These are phyloP conservation scores for Heliconius ismenius DNA, from an alignment of 2,888 invertebrate species.

Conservation along the genomic window DNA sequence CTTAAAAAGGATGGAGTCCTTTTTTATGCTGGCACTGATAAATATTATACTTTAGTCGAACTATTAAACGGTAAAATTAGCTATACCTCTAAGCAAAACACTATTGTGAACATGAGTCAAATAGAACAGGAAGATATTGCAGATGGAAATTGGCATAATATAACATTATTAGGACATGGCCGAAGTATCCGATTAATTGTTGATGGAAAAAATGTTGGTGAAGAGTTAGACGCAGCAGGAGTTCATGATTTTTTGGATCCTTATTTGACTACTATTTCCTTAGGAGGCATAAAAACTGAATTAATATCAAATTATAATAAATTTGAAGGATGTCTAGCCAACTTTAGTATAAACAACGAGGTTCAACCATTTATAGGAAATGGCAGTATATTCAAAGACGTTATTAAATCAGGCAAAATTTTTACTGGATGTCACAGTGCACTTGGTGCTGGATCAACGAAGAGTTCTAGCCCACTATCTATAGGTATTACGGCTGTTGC, in stretches of 20 bases:
- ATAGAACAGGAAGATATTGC: conserved; percentile 82
- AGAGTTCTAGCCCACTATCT: conserved; percentile 92
- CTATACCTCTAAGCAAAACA: conserved; percentile 90
- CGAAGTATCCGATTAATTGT: conserved; percentile 87
- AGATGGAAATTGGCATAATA: conserved; percentile 95
- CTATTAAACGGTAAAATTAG: conserved; percentile 88
- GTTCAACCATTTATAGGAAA: conserved; percentile 94
- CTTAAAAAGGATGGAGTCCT: conserved; percentile 89
- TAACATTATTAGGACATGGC: conserved; percentile 87
- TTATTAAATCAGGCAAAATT: conserved; percentile 87
- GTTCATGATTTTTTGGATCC: conserved; percentile 96
- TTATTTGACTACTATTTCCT: conserved; percentile 89
- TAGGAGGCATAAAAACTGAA: conserved; percentile 89
- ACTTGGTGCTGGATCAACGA: conserved; percentile 88
- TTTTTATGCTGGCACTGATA: conserved; percentile 93
- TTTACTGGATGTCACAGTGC: conserved; percentile 88
- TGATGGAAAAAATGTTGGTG: conserved; percentile 87
- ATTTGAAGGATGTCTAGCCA: conserved; percentile 94
- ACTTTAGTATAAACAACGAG: conserved; percentile 94
- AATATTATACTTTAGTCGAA: conserved; percentile 92
- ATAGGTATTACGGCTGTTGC: conserved; percentile 96
- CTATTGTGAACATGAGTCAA: conserved; percentile 91
- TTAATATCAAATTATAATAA: conserved; percentile 83
- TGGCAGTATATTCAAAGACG: conserved; percentile 89
- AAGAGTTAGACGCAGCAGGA: conserved; percentile 92